A percentile compares a stretch with the other conserved stretches of the same genome.
phyloP scores from a whole-genome alignment of 1,140 invertebrate genomes.

The Bombus huntii region DNA sequence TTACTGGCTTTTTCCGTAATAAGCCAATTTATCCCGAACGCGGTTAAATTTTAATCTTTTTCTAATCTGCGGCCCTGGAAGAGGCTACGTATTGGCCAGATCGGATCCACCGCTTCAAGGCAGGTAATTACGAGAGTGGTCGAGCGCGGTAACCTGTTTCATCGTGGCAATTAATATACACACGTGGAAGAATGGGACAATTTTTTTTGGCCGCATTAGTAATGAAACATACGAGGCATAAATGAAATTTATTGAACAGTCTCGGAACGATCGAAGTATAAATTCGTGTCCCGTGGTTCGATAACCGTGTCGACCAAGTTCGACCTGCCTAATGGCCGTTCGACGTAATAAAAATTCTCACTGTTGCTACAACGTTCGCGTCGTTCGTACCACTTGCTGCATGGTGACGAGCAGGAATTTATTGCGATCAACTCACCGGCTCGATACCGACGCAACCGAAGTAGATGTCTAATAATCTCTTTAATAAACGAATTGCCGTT shows the following conservation, averaged over 20 bases:
- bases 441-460: background rate
- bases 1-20: slow-evolving; percentile 2
- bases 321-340: background rate
- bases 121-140: slow-evolving; percentile 33
- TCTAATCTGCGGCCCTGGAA: slow-evolving; percentile 16
- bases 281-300: background rate
- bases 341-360: slow-evolving; percentile 7
- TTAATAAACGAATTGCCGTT: slow-evolving; percentile 10
- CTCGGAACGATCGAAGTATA: background rate
- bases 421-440: background rate
- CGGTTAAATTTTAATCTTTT: slow-evolving; percentile 27
- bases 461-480: slow-evolving; percentile 21
- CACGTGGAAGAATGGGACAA: background rate
- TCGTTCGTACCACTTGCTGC: background rate
- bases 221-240: background rate
- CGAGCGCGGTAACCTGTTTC: slow-evolving; percentile 20
- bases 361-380: background rate
- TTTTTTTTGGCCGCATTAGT: background rate
- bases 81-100: background rate
- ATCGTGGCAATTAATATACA: slow-evolving; percentile 29
- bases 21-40: slow-evolving; percentile 28
- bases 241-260: slow-evolving; percentile 22
- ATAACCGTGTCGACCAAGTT: background rate
- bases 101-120: background rate
- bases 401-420: slow-evolving; percentile 4